Evolutionary conservation across 2,113 vertebrate species (phyloP).

Genomic region (Sylvia atricapilla): DNA sequence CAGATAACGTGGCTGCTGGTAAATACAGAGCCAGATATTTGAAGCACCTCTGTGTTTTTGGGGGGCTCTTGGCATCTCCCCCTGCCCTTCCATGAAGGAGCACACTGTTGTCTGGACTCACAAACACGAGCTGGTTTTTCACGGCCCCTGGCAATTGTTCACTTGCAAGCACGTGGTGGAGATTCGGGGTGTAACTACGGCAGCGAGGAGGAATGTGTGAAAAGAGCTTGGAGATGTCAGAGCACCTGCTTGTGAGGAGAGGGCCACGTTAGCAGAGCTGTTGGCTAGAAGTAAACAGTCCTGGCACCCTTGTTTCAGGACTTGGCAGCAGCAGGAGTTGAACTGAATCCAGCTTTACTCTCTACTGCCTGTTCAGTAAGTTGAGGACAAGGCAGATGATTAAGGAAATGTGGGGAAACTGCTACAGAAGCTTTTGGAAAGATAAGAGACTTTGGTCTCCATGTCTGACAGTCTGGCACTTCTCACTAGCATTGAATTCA

Average conservation of each 20-base stretch:
- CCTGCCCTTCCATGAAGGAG: neutral
- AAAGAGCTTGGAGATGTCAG: slow-evolving; percentile 50
- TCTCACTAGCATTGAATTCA: slow-evolving; percentile 67
- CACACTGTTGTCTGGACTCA: neutral
- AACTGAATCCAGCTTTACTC: slow-evolving; percentile 54
- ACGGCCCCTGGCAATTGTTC: neutral
- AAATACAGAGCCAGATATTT: neutral
- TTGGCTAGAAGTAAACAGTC: slow-evolving; percentile 63
- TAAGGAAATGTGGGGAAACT: slow-evolving; percentile 67
- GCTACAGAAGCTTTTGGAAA: slow-evolving; percentile 68
- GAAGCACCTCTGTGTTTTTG: neutral
- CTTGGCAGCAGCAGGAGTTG: slow-evolving; percentile 61
- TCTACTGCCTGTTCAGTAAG: slow-evolving; percentile 63
- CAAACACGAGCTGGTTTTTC: neutral
- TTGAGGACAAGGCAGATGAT: slow-evolving; percentile 71
- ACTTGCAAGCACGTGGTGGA: neutral
- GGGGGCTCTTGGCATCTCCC: neutral
- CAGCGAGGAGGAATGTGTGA: slow-evolving; percentile 29
- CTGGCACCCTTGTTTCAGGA: slow-evolving; percentile 62
- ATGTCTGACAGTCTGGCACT: slow-evolving; percentile 67
- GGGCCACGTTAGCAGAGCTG: slow-evolving; percentile 39
- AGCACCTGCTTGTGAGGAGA: slow-evolving; percentile 43
- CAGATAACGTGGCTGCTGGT: neutral
- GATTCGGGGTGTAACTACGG: neutral
- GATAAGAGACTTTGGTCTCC: slow-evolving; percentile 68